Percentiles rank a stretch among this genome's conserved stretches.
These are phyloP conservation scores for Limulus polyphemus DNA, from an alignment of 2,888 invertebrate species.

Conservation along the genomic window DNA sequence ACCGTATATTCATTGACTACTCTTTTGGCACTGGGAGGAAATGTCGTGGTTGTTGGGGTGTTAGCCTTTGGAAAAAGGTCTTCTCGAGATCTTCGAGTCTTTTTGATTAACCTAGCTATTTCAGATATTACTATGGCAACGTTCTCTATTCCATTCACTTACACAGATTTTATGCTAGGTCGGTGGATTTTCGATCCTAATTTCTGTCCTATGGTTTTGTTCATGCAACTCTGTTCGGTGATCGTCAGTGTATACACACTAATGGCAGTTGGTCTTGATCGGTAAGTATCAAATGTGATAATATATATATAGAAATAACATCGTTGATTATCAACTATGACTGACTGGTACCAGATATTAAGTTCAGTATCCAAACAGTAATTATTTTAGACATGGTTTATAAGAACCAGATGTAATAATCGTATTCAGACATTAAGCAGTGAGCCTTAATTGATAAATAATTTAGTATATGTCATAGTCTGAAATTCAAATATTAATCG, in stretches of 20 bases:
- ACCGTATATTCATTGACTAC: constrained; percentile 40
- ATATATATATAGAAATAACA: too few species aligned
- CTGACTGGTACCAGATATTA: too few species aligned
- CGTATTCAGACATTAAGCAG: too few species aligned
- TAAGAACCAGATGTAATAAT: too few species aligned
- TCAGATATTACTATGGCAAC: constrained; percentile 80
- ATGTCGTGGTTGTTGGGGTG: constrained; percentile 40
- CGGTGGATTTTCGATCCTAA: constrained; percentile 41
- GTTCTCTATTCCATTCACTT: constrained; percentile 82
- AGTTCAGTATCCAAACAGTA: too few species aligned
- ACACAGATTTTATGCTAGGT: constrained; percentile 27
- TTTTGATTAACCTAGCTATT: constrained; percentile 68
- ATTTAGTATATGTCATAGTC: too few species aligned
- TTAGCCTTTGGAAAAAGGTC: constrained; percentile 37
- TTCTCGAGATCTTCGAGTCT: constrained; percentile 37
- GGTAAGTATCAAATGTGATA: constrained; percentile 27
- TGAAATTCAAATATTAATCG: too few species aligned
- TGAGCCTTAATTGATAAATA: too few species aligned
- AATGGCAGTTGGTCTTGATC: constrained; percentile 41
- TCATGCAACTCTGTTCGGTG: constrained; percentile 39
- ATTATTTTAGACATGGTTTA: too few species aligned
- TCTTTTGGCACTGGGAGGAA: constrained; percentile 39
- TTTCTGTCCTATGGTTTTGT: constrained; percentile 42
- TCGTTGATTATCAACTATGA: too few species aligned
- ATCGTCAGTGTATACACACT: constrained; percentile 41